Evolutionary conservation across 2,113 vertebrate genomes (phyloP), one percentile per base, ranked within the genome.

Genomic region (Psammodynastes pulverulentus): DNA sequence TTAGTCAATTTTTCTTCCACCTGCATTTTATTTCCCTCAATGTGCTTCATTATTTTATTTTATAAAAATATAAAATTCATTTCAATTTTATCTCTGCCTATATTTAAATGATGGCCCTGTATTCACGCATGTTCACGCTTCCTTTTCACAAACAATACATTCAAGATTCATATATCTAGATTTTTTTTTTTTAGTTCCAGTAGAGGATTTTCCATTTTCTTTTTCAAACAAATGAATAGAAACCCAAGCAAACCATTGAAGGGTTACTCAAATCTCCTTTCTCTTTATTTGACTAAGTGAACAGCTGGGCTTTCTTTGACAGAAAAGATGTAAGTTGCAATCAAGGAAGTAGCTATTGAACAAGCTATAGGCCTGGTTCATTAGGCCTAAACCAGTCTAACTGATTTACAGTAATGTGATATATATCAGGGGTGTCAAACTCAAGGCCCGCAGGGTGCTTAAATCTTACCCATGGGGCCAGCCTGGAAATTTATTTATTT

Each of bases 291-390:
- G 91, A 58, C 53, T 90, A 53, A 72, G 24, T 88, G 89, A 95
- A 91, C 87, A 56, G 88, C 93, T 87, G n/a, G 24, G 49, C 89
- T 96, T 87, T 95, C 93, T 92, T 88, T 96, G 93, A 93, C 54
- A 88, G 56, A 46, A 84, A 92, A 91, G 92, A 95, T 95, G 92
- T 92, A 95, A 95, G 91, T 21, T 94, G 91, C 93, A 91, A 72
- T 93, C 0, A 53, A 0, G 88, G 86, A 94, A 89, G 9, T 23
- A 90, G 39, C 0, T 43, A 43, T 43, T 79, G 34, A 79, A 79
- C 34, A 79, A 43, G 17, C 34, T 43, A 79, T 9, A 79, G 34
- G 6, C 15, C 3, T 43, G 72, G 7, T 21, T 79, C 15, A 1
- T 43, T 43, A 79, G 17, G 34, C 21, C 34, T 43, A 79, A 79